Evolutionary conservation across 1,140 invertebrate species (phyloP).

Genomic region (Macrobrachium rosenbergii): DNA sequence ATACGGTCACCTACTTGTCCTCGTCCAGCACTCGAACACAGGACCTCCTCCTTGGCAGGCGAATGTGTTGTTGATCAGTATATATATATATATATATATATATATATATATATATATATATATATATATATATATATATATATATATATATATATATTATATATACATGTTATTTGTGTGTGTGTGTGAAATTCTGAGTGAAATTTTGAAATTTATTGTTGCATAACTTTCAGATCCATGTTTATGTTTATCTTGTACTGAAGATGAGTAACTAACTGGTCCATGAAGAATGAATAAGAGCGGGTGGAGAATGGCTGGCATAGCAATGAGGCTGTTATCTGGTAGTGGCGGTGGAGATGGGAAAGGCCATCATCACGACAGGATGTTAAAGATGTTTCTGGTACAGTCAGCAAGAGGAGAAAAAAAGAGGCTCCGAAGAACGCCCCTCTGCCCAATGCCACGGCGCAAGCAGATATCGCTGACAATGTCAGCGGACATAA

Average conservation of each 20-base stretch:
- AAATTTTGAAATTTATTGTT: too few relatives aligned
- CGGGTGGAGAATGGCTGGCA: neutral
- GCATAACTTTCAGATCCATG: too few relatives aligned
- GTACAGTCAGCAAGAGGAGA: neutral
- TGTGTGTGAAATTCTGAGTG: too few relatives aligned
- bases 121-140: conserved; percentile 9
- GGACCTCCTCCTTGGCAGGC: too few relatives aligned
- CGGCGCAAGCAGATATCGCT: neutral
- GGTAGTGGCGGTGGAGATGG: neutral
- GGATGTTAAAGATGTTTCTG: neutral
- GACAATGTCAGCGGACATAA: neutral
- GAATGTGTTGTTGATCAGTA: neutral
- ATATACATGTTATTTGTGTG: too few relatives aligned
- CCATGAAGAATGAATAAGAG: neutral
- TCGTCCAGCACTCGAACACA: too few relatives aligned
- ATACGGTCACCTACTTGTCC: too few relatives aligned
- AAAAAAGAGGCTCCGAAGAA: neutral
- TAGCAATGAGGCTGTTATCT: neutral
- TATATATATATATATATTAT: conserved; percentile 11
- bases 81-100: neutral
- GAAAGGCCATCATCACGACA: neutral
- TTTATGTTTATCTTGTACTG: too few relatives aligned
- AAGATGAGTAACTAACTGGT: neutral
- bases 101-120: conserved; percentile 10
- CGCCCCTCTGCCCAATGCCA: too few relatives aligned